Conservation (phyloP, 2,113 vertebrate genomes). For the Zapus hudsonius region DNA sequence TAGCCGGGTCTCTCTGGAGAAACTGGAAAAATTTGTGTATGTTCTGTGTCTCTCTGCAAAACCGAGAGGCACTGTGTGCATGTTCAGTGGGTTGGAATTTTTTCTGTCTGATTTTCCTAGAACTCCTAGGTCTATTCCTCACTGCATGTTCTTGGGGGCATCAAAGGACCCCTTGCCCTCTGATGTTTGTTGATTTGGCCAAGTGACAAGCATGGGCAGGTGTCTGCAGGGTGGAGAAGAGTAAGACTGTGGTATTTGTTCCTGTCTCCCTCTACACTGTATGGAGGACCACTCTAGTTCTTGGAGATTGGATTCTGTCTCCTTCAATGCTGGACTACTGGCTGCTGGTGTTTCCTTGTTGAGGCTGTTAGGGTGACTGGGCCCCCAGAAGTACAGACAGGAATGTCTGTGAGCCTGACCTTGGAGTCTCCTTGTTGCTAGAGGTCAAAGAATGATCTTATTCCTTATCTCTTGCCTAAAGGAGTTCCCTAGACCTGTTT, state of each 20-base stretch:
- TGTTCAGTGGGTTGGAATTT: not conserved
- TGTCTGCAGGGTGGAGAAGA: not conserved
- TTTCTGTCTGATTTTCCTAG: fast-evolving
- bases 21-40: no score
- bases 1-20: not conserved
- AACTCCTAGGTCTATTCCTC: not conserved
- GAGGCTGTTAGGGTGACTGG: no score
- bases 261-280: not conserved
- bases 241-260: not conserved
- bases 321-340: no score
- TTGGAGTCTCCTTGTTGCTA: no score
- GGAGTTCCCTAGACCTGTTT: no score
- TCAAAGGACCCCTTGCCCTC: not conserved
- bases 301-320: not conserved
- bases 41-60: no score
- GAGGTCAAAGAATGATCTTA: no score
- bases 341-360: no score
- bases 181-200: not conserved
- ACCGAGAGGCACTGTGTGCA: not conserved
- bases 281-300: not conserved
- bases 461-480: no score
- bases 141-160: fast-evolving
- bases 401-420: no score
- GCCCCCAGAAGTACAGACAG: no score
- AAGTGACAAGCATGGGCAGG: not conserved